Conservation (phyloP, 2,113 vertebrate species). For the Microtus montanus region DNA sequence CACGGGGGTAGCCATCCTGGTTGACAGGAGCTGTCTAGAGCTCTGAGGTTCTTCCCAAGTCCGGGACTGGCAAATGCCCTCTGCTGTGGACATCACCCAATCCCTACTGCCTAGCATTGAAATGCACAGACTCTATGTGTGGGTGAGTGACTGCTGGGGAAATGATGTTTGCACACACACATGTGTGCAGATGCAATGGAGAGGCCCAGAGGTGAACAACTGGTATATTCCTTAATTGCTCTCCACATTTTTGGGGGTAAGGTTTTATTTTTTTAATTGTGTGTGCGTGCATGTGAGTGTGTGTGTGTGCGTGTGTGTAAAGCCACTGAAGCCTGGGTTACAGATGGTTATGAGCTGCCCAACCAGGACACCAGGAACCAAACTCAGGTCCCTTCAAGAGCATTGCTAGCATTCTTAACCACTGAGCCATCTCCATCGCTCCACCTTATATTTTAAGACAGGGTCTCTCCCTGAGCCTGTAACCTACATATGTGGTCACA, state of each 20-base stretch:
- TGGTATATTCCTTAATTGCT: neutral
- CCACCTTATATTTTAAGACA: neutral
- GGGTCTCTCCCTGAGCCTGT: neutral
- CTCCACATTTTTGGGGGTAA: neutral
- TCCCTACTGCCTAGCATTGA: no score
- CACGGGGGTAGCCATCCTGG: neutral
- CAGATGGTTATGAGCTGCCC: neutral
- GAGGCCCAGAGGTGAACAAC: neutral
- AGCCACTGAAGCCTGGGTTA: neutral
- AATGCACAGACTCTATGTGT: neutral
- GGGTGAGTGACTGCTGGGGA: neutral
- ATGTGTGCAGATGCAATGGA: neutral
- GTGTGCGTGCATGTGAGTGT: neutral
- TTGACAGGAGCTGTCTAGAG: neutral
- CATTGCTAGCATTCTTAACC: neutral
- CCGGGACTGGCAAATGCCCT: neutral
- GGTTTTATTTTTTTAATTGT: neutral
- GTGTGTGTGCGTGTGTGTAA: neutral
- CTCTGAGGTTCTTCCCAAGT: neutral
- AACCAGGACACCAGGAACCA: no score
- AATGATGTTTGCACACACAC: neutral
- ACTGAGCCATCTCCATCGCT: no score
- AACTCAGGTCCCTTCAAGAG: neutral
- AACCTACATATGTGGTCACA: neutral
- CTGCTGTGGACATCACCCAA: fast-evolving